These are phyloP conservation scores for Zophobas morio DNA, from an alignment of 1,140 invertebrate species.

Conservation along the genomic window DNA sequence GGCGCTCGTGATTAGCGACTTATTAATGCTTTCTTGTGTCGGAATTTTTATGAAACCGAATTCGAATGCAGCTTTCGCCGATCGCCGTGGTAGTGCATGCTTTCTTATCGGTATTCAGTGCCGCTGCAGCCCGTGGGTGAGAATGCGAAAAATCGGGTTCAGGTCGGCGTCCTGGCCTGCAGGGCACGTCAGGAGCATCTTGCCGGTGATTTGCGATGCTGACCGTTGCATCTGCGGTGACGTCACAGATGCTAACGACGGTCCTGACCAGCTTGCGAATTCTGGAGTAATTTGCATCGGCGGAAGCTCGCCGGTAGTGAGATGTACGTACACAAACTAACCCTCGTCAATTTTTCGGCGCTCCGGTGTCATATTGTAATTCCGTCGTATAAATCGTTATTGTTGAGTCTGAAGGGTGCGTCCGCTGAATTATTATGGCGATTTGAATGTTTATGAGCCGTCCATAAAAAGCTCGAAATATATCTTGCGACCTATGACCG, in stretches of 20 bases:
- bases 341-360: conserved; percentile 18
- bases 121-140: no score
- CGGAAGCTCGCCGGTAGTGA: not conserved
- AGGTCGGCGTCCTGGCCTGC: no score
- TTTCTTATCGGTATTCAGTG: no score
- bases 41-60: no score
- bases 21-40: no score
- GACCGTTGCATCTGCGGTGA: conserved; percentile 29
- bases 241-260: conserved; percentile 34
- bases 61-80: no score
- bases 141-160: no score
- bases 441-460: conserved; percentile 37
- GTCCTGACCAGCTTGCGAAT: conserved; percentile 5
- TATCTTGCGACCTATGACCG: conserved; percentile 36
- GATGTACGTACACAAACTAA: conserved; percentile 8
- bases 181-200: conserved; percentile 22
- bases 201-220: conserved; percentile 37
- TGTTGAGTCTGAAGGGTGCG: conserved; percentile 24
- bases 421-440: conserved; percentile 24
- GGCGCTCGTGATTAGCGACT: no score
- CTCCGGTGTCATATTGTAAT: conserved; percentile 5
- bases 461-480: conserved; percentile 33
- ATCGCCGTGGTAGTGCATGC: no score
- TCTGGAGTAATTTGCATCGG: not conserved
- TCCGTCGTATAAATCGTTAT: conserved; percentile 19